A percentile compares a stretch with the other conserved stretches of the same genome.
Evolutionary conservation across 2,113 vertebrate genomes (phyloP).

Genomic region (Alexandromys fortis): DNA sequence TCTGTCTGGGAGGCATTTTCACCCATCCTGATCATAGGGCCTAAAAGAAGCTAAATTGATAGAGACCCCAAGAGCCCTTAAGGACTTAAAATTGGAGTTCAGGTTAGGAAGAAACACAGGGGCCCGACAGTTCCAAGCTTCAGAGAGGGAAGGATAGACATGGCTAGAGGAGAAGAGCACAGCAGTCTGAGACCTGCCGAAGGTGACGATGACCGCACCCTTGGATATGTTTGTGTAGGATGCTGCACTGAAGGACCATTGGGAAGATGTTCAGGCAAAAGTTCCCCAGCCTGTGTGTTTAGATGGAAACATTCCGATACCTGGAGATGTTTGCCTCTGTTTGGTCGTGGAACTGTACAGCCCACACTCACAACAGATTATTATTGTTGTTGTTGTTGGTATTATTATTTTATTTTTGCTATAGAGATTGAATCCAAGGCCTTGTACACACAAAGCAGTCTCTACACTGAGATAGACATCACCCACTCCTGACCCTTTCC

Average conservation of each 20-base stretch:
- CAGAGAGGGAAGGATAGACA: neutral
- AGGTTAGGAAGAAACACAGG: constrained; percentile 14
- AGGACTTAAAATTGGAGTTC: neutral
- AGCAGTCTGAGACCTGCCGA: neutral
- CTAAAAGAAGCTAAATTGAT: neutral
- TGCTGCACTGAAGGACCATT: neutral
- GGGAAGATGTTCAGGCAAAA: neutral
- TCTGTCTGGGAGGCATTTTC: neutral
- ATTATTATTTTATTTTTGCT: neutral
- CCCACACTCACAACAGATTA: neutral
- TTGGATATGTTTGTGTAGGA: neutral
- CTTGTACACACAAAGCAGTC: neutral
- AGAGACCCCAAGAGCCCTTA: neutral
- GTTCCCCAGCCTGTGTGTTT: neutral
- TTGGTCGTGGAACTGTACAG: neutral
- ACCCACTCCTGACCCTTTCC: too few species aligned
- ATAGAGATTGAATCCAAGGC: neutral
- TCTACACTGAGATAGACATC: too few species aligned
- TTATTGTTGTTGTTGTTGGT: neutral
- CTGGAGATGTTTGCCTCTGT: neutral
- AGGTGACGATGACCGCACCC: neutral
- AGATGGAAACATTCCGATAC: neutral
- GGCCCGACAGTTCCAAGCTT: neutral
- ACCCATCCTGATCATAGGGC: neutral
- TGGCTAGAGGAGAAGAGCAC: neutral